Conservation (phyloP, 2,797 vertebrate species). For the Pipistrellus nathusii region DNA sequence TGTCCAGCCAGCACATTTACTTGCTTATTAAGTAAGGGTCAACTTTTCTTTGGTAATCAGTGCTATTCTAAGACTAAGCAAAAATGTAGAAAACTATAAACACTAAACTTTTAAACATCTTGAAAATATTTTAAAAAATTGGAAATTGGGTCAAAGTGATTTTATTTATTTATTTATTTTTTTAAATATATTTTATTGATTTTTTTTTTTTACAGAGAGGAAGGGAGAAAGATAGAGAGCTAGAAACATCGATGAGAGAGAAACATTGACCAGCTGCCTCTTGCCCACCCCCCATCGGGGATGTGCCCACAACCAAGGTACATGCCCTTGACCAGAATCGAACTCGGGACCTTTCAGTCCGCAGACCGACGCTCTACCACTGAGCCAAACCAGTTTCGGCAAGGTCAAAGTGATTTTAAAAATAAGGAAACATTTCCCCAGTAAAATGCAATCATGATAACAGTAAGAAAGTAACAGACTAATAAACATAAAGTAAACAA, state of each 20-base stretch:
- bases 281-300: too few species aligned
- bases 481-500: not conserved
- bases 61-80: not conserved
- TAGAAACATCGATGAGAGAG: too few species aligned
- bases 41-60: not conserved
- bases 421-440: not conserved
- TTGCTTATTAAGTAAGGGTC: not conserved
- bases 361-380: too few species aligned
- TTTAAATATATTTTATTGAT: too few species aligned
- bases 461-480: not conserved
- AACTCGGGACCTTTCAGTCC: too few species aligned
- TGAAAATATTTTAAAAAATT: conserved; percentile 13
- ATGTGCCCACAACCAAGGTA: too few species aligned
- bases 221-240: too few species aligned
- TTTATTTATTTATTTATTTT: too few species aligned
- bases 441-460: conserved; percentile 14
- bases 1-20: conserved; percentile 14
- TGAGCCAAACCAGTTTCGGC: too few species aligned
- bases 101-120: conserved; percentile 36
- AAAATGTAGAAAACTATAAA: conserved; percentile 57
- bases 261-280: too few species aligned
- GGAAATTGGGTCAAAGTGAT: conserved; percentile 2
- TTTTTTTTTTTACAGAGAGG: too few species aligned
- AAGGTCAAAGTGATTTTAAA: not conserved
- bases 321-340: too few species aligned